Evolutionary conservation across 2,888 invertebrate genomes (phyloP).

Genomic region (Flexamia atlantica): DNA sequence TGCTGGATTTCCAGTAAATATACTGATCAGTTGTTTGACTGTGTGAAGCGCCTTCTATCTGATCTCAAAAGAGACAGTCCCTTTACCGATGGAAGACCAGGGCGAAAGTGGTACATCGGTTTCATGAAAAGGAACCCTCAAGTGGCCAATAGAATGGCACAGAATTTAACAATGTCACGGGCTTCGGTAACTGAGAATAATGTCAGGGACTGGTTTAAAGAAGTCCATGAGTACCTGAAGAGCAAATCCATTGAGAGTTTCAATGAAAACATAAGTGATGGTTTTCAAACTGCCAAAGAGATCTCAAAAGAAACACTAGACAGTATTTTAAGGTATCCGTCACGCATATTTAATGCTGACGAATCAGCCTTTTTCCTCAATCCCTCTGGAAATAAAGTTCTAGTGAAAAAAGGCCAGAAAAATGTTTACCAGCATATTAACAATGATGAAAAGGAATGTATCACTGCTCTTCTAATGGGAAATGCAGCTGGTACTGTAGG

Average conservation of each 20-base stretch:
- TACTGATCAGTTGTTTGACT: too few relatives aligned
- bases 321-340: slow-evolving; percentile 45
- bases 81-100: too few relatives aligned
- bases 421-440: slow-evolving; percentile 70
- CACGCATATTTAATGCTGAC: slow-evolving; percentile 65
- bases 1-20: too few relatives aligned
- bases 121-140: slow-evolving; percentile 63
- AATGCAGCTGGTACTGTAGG: not conserved
- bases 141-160: slow-evolving; percentile 61
- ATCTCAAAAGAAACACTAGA: too few relatives aligned
- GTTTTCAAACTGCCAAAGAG: too few relatives aligned
- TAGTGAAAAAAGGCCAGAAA: slow-evolving; percentile 70
- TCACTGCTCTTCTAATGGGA: slow-evolving; percentile 69
- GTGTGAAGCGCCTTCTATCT: too few relatives aligned
- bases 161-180: slow-evolving; percentile 65
- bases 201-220: slow-evolving; percentile 64
- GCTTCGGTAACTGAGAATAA: slow-evolving; percentile 64
- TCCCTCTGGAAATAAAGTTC: slow-evolving; percentile 66
- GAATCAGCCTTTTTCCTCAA: slow-evolving; percentile 66
- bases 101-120: too few relatives aligned
- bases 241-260: not conserved
- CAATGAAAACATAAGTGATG: too few relatives aligned
- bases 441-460: slow-evolving; percentile 71
- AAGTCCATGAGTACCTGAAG: slow-evolving; percentile 62
- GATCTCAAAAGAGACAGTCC: too few relatives aligned